Base-by-base conservation (phyloP, 2,113 vertebrate genomes). In the Cebus imitator region DNA sequence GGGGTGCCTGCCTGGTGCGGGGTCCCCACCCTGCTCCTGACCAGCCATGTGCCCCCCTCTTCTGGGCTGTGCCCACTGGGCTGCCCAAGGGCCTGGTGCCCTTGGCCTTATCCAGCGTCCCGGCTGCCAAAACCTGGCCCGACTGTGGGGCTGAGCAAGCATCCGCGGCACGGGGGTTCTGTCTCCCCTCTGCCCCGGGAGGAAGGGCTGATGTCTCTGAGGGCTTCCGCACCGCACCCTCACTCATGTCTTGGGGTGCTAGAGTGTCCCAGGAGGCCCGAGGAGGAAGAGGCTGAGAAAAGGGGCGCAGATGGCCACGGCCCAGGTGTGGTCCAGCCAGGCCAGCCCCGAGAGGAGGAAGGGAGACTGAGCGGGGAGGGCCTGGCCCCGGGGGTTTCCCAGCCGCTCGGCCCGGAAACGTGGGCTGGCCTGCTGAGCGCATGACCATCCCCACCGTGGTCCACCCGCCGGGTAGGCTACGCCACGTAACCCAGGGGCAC, bases 321-420 rank as follows among this genome's bases (percentile, higher is more conserved):
- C 98, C 98, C 99, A 99, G 99, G 99, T 99, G 99, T 98, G 50
- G 96, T 88, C 66, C 72, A 37, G 76, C 87, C 40, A 48, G 50
- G 64, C 88, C 80, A 55, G 83, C 78, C 45, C 35, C 50, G 45
- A 84, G 87, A 90, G 92, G 82, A 87, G 90, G 91, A 95, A 86
- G 94, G 20, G 61, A 50, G 43, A 21, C 1, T 1, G 58, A n/a
- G n/a, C 27, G 45, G 61, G 91, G 45, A 14, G 12, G 32, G 64
- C 40, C n/a, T 12, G 14, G 73, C 43, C 0, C 48, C 21, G 94
- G 98, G 93, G 93, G 45, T 97, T 97, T 96, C 89, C 1, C 13
- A 95, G 94, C 52, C 82, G 87, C 83, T 40, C 9, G 30, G 0
- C 0, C 43, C 0, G 6, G 48, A 82, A 75, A 66, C 0, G 0